Base-by-base conservation (phyloP, 2,113 vertebrate species). In the Salvelinus namaycush region DNA sequence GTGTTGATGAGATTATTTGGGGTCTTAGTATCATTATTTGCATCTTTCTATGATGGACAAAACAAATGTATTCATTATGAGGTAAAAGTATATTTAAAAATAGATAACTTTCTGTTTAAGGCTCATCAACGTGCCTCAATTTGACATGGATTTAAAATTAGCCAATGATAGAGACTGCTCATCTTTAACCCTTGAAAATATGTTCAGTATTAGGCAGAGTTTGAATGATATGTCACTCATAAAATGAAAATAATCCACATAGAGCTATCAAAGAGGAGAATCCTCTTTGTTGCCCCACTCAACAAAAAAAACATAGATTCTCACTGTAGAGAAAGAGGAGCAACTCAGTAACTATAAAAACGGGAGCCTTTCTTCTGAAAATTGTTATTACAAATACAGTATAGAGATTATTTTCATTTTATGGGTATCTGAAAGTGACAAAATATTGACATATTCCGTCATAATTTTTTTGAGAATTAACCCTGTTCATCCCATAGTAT, bases 171-270 rank as follows among this genome's bases (percentile, higher is more conserved):
- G 3, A 73, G 20, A 68, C 14, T 68, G 67, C 13, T 31, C 31
- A 31, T 68, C 12, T 29, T n/a, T 39, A 68, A 34, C 18, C 6
- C 18, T 16, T 29, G 6, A 22, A 48, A 26, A 66, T 12, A 5
- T 48, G 3, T 48, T 72, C 24, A 80, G 83, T 48, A 68, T 76
- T 67, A 83, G 16, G 20, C 13, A 24, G 39, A 74, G 66, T 68
- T 27, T 24, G 16, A 27, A 29, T 51, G 5, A 67, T 22, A 59
- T 70, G 85, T 88, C 83, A 86, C 88, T 88, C 88, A 88, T 90
- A 79, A 88, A 90, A 89, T 88, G 87, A 88, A 91, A 89, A 89
- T 88, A 86, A 76, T 81, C 85, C 4, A 22, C 74, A 39, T 13
- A 60, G 11, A 31, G 27, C 68, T 48, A 13, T 81, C 9, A 73